Percentiles rank a stretch among this genome's conserved stretches.
phyloP scores from a whole-genome alignment of 2,113 vertebrate species.

The Pycnonotus jocosus region DNA sequence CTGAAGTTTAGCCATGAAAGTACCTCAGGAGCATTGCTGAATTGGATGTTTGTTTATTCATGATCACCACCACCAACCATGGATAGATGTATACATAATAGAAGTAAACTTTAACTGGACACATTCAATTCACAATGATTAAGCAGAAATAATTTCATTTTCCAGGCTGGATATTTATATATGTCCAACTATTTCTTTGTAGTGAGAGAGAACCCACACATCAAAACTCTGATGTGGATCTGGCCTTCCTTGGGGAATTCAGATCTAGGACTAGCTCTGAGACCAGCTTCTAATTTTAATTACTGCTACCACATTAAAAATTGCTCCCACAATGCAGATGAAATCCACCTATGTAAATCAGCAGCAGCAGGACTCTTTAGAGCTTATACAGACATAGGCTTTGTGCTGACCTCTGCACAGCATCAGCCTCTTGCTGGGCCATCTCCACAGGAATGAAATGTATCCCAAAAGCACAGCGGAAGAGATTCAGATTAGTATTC shows the following conservation, averaged over 20 bases:
- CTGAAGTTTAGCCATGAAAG: not conserved
- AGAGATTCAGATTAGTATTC: not conserved
- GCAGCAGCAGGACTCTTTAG: not conserved
- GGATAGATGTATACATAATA: not conserved
- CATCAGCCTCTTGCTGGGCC: not conserved
- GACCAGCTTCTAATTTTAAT: not conserved
- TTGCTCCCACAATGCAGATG: not conserved
- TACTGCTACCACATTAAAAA: not conserved
- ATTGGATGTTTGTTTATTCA: not conserved
- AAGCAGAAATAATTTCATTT: not conserved
- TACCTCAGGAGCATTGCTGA: not conserved
- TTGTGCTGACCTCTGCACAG: not conserved
- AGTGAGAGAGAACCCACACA: not conserved
- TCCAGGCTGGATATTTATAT: not conserved
- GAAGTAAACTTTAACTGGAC: not conserved
- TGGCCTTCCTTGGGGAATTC: not conserved
- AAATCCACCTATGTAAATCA: not conserved
- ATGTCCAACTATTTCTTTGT: not conserved
- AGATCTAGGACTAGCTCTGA: not conserved
- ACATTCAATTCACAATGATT: not conserved
- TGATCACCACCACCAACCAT: not conserved
- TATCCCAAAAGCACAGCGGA: not conserved
- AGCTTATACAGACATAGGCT: not conserved
- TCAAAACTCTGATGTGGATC: not conserved
- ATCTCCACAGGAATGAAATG: not conserved